Base-by-base conservation (phyloP, 2,888 invertebrate genomes). In the Hemithea aestivaria region DNA sequence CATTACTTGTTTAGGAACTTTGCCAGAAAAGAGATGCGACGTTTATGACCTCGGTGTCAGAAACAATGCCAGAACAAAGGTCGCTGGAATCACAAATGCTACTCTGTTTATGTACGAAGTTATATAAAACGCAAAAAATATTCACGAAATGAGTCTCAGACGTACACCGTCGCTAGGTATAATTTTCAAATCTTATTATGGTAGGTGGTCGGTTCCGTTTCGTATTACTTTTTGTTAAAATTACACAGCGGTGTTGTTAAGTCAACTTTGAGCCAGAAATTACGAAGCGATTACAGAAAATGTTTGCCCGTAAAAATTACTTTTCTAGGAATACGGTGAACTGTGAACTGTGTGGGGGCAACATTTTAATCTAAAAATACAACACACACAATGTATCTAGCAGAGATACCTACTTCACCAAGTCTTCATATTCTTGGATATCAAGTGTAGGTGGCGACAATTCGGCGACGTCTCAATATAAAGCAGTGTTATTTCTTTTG, bases 11-110 rank as follows among this genome's bases (percentile, higher is more conserved):
- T 30, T 35, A 43, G 52, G 51, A 51, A 42, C 47, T 46, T 47
- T 68, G 73, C 75, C 73, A 75, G 61, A 56, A 61, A 51, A 40
- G 22, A 31, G 27, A 36, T 51, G 12, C 44, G 41, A 26, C 35
- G 45, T 55, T 34, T 22, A 44, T 32, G 31, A 43, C 53, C 45
- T 43, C 46, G 45, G 33, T 16, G 5, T 16, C 2, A 16, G 34
- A 45, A 41, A 39, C 48, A 51, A 54, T 48, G 50, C 16, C 23
- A 24, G 24, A 10, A 21, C 34, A 29, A 29, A 20, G 37, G 40
- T 35, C 32, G 27, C 7, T 10, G n/a, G 32, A 12, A 20, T 16
- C 20, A 27, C 30, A 24, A 24, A 27, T n/a, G 6, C 7, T 29
- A 9, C n/a, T 25, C 24, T 39, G 28, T 33, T 26, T 30, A 25